phyloP scores from a whole-genome alignment of 2,888 invertebrate genomes.

The Hemithea aestivaria region DNA sequence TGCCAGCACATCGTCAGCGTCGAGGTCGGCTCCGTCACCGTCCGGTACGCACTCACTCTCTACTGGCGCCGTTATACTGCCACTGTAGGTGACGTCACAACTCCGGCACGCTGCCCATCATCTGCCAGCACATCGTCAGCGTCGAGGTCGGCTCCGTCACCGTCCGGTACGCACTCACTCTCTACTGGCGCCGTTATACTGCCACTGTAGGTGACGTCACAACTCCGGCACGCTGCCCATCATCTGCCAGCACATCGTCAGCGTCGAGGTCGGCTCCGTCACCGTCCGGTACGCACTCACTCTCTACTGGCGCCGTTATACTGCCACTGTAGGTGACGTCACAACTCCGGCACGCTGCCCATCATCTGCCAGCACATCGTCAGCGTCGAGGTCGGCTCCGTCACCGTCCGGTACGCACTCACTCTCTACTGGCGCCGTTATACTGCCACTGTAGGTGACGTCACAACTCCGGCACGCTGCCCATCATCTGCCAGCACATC shows the following conservation, averaged over 20 bases:
- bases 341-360: slow-evolving; percentile 95
- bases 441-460: too few species aligned
- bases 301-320: too few species aligned
- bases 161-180: too few species aligned
- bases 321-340: too few species aligned
- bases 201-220: too few species aligned
- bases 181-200: too few species aligned
- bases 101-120: slow-evolving; percentile 96
- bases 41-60: too few species aligned
- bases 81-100: too few species aligned
- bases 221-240: slow-evolving; percentile 97
- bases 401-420: too few species aligned
- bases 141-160: slow-evolving; percentile 94
- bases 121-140: slow-evolving; percentile 94
- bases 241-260: slow-evolving; percentile 95
- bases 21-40: slow-evolving; percentile 93
- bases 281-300: too few species aligned
- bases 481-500: slow-evolving; percentile 96
- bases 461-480: slow-evolving; percentile 95
- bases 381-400: slow-evolving; percentile 93
- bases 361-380: slow-evolving; percentile 96
- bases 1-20: slow-evolving; percentile 95
- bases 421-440: too few species aligned
- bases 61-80: too few species aligned
- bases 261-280: slow-evolving; percentile 94